Evolutionary conservation across 2,113 vertebrate species (phyloP).

Genomic region (Madoqua kirkii): DNA sequence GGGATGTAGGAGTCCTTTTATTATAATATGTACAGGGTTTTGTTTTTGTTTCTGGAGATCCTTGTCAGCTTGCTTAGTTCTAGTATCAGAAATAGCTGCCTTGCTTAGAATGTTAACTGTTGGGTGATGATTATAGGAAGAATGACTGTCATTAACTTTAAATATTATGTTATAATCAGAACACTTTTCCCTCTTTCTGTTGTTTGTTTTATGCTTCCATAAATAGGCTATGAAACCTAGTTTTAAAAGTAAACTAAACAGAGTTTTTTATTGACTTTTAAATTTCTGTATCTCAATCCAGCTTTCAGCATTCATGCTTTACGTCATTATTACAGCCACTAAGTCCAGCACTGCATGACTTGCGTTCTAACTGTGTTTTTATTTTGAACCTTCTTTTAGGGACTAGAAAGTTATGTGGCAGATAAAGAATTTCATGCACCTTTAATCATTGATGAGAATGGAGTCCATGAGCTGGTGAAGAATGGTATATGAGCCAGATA

Average conservation of each 20-base stretch:
- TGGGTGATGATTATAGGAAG: not conserved
- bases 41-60: not conserved
- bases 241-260: not conserved
- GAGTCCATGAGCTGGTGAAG: conserved; percentile 90
- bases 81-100: not conserved
- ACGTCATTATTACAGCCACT: not conserved
- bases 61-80: not conserved
- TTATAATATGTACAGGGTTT: not conserved
- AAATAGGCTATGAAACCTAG: not conserved
- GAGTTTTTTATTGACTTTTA: not conserved
- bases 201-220: not conserved
- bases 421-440: conserved; percentile 87
- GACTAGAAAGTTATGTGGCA: conserved; percentile 87
- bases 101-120: not conserved
- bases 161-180: not conserved
- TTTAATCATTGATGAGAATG: conserved; percentile 86
- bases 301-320: not conserved
- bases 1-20: not conserved
- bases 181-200: not conserved
- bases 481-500: conserved; percentile 83
- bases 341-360: not conserved
- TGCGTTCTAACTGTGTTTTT: not conserved
- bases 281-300: not conserved
- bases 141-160: not conserved
- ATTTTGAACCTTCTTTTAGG: conserved; percentile 76